Conservation (phyloP, 2,113 vertebrate species). For the Syngnathus scovelli region DNA sequence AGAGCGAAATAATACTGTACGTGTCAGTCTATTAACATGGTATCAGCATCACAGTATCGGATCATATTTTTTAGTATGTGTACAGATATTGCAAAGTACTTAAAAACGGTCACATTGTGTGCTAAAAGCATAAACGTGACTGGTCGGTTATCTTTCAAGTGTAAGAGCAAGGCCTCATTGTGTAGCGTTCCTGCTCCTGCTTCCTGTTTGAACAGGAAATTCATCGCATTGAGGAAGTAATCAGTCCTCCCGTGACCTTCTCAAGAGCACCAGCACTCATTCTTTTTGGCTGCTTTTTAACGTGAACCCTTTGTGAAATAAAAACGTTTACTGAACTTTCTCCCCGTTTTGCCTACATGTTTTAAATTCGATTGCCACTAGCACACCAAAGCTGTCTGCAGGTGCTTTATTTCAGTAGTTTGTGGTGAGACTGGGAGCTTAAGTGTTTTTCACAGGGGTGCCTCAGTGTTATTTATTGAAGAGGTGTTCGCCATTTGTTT, state of each 20-base stretch:
- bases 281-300: neutral
- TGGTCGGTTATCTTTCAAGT: neutral
- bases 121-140: neutral
- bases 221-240: constrained; percentile 4
- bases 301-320: neutral
- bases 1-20: neutral
- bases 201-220: constrained; percentile 1
- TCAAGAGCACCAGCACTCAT: neutral
- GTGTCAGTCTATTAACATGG: too few species aligned
- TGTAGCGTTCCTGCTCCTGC: neutral
- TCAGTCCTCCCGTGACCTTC: constrained; percentile 2
- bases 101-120: neutral
- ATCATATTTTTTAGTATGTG: too few species aligned
- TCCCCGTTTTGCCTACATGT: neutral
- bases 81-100: neutral
- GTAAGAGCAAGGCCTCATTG: constrained; percentile 1
- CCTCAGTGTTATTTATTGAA: neutral
- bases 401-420: constrained; percentile 2
- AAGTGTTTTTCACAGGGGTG: neutral
- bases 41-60: neutral
- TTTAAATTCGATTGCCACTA: neutral
- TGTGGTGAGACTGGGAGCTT: neutral
- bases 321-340: neutral
- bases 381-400: neutral
- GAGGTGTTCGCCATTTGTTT: neutral